Percentiles rank a stretch among this genome's conserved stretches.
Conservation (phyloP, 2,797 vertebrate species). For the Alectoris magna region DNA sequence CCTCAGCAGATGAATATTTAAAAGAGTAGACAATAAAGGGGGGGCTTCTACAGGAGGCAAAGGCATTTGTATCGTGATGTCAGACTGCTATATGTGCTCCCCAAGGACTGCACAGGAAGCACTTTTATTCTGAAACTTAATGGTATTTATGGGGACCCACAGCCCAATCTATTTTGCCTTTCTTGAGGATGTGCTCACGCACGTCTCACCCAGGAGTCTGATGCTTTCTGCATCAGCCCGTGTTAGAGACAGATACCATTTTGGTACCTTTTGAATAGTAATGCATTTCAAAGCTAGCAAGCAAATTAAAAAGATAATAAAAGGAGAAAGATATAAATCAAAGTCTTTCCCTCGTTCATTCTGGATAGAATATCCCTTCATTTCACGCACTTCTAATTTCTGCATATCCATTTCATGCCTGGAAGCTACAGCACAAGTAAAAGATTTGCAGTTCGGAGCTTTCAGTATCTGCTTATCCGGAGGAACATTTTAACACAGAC, state of each 20-base stretch:
- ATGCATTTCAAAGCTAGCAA: background rate
- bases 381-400: slow-evolving; percentile 5
- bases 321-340: background rate
- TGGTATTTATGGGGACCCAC: slow-evolving; percentile 33
- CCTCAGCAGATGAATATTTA: slow-evolving; percentile 70
- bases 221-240: slow-evolving; percentile 19
- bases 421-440: slow-evolving; percentile 4
- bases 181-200: slow-evolving; percentile 21
- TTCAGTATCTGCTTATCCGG: background rate
- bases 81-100: slow-evolving; percentile 59
- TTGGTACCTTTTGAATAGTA: slow-evolving; percentile 17
- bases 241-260: slow-evolving; percentile 26
- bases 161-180: slow-evolving; percentile 38
- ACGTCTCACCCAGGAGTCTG: slow-evolving; percentile 19
- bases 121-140: slow-evolving; percentile 66
- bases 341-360: background rate
- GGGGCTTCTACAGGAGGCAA: slow-evolving; percentile 55
- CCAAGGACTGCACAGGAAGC: slow-evolving; percentile 45
- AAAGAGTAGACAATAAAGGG: slow-evolving; percentile 63
- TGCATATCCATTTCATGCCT: slow-evolving; percentile 3
- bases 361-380: background rate
- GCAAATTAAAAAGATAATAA: background rate
- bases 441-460: slow-evolving; percentile 22
- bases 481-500: background rate
- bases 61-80: slow-evolving; percentile 66